Percentiles rank a stretch among this genome's conserved stretches.
These are phyloP conservation scores for Eupleurogrammus muticus DNA, from an alignment of 2,797 vertebrate species.

Conservation along the genomic window DNA sequence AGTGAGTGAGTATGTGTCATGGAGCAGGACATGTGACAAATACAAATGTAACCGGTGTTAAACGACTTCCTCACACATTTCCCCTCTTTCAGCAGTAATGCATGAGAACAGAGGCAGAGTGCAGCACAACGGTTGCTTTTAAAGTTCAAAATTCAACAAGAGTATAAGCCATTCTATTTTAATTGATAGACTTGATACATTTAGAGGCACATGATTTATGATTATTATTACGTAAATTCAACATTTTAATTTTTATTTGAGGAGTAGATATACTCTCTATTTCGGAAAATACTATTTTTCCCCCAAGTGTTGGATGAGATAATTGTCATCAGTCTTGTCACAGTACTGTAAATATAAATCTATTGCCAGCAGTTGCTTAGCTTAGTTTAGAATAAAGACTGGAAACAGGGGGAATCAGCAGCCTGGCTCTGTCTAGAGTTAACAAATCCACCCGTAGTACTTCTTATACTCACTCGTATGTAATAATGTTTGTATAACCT, in stretches of 20 bases:
- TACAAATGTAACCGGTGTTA: constrained; percentile 3
- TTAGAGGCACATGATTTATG: not conserved
- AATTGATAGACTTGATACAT: not conserved
- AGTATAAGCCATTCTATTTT: not conserved
- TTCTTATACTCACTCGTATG: not conserved
- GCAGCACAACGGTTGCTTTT: not conserved
- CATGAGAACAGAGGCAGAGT: not conserved
- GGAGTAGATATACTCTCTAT: too few relatives aligned
- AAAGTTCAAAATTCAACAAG: not conserved
- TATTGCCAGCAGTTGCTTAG: not conserved
- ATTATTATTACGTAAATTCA: not conserved
- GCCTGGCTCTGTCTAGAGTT: not conserved
- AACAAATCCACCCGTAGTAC: not conserved
- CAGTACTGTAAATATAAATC: not conserved
- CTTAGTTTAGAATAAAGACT: not conserved
- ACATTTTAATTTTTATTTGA: not conserved
- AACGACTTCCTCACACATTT: constrained; percentile 35
- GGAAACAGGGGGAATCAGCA: not conserved
- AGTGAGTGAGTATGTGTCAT: constrained; percentile 7
- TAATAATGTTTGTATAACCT: not conserved
- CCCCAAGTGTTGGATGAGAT: too few relatives aligned
- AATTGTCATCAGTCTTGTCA: not conserved
- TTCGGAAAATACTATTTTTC: too few relatives aligned
- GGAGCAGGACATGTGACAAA: constrained; percentile 19
- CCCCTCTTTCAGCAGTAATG: not conserved